Base-by-base conservation (phyloP, 2,888 invertebrate species). In the Nebria salina region DNA sequence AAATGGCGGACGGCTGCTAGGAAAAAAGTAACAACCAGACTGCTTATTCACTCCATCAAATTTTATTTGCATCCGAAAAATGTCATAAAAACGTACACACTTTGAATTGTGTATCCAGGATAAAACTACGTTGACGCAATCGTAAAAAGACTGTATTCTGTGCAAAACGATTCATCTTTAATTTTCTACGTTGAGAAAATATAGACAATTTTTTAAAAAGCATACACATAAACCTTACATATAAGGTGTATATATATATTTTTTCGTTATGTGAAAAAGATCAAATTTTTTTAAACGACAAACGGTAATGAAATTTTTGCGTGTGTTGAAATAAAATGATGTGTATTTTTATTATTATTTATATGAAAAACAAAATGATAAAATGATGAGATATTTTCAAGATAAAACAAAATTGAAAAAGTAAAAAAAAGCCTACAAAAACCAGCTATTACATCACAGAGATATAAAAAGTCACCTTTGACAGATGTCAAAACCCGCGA, bases 61-160 rank as follows among this genome's bases (percentile, higher is more conserved):
- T 66, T 79, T 79, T 79, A 79, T 79, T 79, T 65, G 66, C 75
- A 43, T 75, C 75, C 79, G 79, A 75, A 79, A 68, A 79, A 77
- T 77, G 43, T 41, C 41, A 43, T 42, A 73, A 42, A 20, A 73
- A 26, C 75, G 20, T 42, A 68, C 68, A 25, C 13, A 68, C 68
- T 11, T 15, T 15, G 15, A 68, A 68, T 68, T 15, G 70, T 70
- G 20, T 70, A 70, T 1, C 25, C 11, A 26, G 20, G 6, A 5
- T 25, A 70, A 70, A 70, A 66, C 20, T 70, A 70, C 26, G 70
- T 70, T 70, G 70, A 70, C 70, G 25, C 25, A 70, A 70, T 70
- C 70, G 70, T 26, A 70, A 70, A 70, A 20, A 54, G 11, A 54
- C 13, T 54, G 54, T 54, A 54, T 54, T 54, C 54, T 54, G 1